Evolutionary conservation across 2,888 invertebrate species (phyloP).

Genomic region (Eueremaeus valkanovi): DNA sequence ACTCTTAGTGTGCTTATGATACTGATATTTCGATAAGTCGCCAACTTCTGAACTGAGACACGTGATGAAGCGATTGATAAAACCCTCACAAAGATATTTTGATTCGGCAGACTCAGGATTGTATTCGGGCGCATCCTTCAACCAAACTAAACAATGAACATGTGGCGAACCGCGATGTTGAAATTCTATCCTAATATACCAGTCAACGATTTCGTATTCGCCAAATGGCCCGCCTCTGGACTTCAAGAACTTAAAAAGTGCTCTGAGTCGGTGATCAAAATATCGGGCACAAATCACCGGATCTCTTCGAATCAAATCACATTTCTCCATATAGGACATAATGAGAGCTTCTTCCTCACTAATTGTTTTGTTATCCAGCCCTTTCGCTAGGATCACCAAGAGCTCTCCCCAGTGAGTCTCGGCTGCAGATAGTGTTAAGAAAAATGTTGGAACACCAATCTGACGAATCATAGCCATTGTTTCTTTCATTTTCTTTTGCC

Average conservation of each 20-base stretch:
- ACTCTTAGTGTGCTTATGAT: conserved; percentile 4
- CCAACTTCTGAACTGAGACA: not conserved
- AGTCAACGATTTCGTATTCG: not conserved
- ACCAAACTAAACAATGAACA: conserved; percentile 44
- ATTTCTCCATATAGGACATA: not conserved
- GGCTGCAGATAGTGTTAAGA: conserved; percentile 34
- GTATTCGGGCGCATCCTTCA: conserved; percentile 35
- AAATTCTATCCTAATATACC: conserved; percentile 39
- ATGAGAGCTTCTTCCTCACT: not conserved
- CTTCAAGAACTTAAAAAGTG: conserved; percentile 40
- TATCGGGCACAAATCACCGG: conserved; percentile 48
- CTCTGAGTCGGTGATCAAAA: conserved; percentile 46
- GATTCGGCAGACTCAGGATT: no score
- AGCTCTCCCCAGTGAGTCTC: conserved; percentile 26
- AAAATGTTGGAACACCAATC: conserved; percentile 12
- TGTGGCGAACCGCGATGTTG: conserved; percentile 44
- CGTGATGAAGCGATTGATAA: not conserved
- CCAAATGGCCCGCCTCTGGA: conserved; percentile 17
- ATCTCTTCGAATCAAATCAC: conserved; percentile 44
- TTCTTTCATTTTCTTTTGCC: conserved; percentile 32
- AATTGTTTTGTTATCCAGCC: conserved; percentile 38
- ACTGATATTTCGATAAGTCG: not conserved
- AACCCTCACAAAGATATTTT: not conserved
- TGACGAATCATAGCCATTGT: conserved; percentile 32
- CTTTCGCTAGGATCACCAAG: conserved; percentile 41